Percentiles rank a stretch among this genome's conserved stretches.
Evolutionary conservation across 2,797 vertebrate genomes (phyloP).

Genomic region (Pseudochirops corinnae): DNA sequence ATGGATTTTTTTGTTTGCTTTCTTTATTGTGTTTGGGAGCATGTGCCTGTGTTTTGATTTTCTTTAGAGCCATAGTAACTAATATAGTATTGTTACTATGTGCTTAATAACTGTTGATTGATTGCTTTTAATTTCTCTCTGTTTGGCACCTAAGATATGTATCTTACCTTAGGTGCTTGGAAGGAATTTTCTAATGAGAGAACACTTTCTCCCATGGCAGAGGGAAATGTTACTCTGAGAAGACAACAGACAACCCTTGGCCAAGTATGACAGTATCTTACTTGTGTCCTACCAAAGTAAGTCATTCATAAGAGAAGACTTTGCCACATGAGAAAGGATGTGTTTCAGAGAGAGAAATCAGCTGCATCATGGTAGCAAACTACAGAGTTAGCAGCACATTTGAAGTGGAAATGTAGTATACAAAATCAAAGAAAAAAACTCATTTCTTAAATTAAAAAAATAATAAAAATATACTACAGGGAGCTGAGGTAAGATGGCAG

Average conservation of each 20-base stretch:
- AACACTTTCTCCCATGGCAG: background rate
- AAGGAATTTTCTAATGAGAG: background rate
- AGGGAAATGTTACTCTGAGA: background rate
- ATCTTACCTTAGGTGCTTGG: background rate
- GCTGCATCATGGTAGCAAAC: background rate
- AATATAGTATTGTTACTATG: no score
- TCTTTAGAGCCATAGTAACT: no score
- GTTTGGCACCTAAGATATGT: background rate
- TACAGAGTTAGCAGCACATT: background rate
- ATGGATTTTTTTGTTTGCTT: no score
- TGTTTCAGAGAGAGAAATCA: no score
- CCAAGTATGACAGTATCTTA: background rate
- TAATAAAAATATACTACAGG: no score
- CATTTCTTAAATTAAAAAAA: background rate
- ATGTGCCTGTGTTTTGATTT: no score
- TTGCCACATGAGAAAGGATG: no score
- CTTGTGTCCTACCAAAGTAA: background rate
- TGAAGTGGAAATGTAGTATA: background rate
- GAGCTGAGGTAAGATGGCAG: no score
- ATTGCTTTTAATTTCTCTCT: background rate
- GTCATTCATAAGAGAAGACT: no score
- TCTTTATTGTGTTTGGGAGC: no score
- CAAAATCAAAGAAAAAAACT: background rate
- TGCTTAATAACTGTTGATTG: background rate
- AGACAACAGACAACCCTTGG: background rate